Base-by-base conservation (phyloP, 2,113 vertebrate genomes). In the Oryzias celebensis region DNA sequence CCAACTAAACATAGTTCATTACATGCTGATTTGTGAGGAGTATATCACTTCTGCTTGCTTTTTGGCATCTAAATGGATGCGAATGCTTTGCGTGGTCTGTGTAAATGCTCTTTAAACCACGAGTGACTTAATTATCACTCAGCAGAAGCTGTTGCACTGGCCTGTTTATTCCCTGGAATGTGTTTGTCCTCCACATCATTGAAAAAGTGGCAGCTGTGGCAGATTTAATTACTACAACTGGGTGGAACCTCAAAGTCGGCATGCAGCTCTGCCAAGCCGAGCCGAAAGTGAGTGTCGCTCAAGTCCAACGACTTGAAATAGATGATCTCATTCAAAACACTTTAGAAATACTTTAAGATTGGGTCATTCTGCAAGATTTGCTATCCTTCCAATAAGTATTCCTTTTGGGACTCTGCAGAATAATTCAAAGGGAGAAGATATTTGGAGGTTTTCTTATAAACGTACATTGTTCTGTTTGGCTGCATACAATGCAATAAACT, bases 221-320 rank as follows among this genome's bases (percentile, higher is more conserved):
- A 91, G 91, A 91, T 95, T 82, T 6, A 64, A 84, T 97, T 96
- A 93, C 94, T 77, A 69, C 88, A 88, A 94, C 94, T 92, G 92
- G 72, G 81, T 77, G 65, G 83, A 83, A 88, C 81, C 68, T 88
- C 89, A 91, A 93, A 89, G 91, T 89, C 64, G 1, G 61, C 81
- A 81, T 90, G 83, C 90, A 91, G 59, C 44, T 26, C 42, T 36
- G 20, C 20, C 20, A 20, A 20, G 26, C 26, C 16, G 28, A 65
- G 42, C 26, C 50, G 48, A 49, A 22, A 57, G 52, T 41, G 22
- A 55, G 53, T 26, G 43, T 45, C 24, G 4, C 41, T 64, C 15
- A 57, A 54, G 41, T 26, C 47, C 24, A n/a, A 41, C 54, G 7
- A 56, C 50, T 16, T 14, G 1, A 68, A 53, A 47, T 50, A 4